Percentiles rank a stretch among this genome's conserved stretches.
These are phyloP conservation scores for Xiphorhynchus elegans DNA, from an alignment of 2,113 vertebrate genomes.

Conservation along the genomic window DNA sequence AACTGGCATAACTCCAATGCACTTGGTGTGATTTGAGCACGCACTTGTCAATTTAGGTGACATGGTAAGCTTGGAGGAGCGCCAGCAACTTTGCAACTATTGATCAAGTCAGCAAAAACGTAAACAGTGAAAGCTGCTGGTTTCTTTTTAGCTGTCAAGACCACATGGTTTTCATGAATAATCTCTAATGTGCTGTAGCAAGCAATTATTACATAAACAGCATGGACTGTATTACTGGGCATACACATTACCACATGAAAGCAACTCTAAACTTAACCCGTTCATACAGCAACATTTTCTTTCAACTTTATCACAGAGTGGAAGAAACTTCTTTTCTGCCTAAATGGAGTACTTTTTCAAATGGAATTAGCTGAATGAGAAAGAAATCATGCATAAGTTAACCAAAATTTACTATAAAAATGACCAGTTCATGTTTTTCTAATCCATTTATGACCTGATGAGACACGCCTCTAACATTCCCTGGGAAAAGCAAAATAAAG, in stretches of 20 bases:
- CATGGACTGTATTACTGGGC: background rate
- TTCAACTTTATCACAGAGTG: background rate
- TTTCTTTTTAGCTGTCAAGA: background rate
- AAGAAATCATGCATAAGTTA: background rate
- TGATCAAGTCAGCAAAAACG: constrained; percentile 24
- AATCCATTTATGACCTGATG: background rate
- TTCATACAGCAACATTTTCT: background rate
- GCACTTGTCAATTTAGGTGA: constrained; percentile 9
- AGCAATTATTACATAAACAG: background rate
- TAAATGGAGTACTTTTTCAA: background rate
- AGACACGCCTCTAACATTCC: background rate
- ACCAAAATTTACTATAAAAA: background rate
- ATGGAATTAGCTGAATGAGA: background rate
- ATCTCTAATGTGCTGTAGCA: background rate
- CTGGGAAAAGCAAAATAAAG: background rate
- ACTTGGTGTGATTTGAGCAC: background rate
- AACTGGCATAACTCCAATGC: background rate
- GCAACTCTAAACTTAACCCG: background rate
- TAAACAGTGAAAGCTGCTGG: background rate
- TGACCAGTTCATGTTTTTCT: background rate
- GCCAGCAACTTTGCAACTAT: background rate
- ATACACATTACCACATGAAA: background rate
- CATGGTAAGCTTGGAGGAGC: background rate
- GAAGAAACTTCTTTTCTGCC: background rate
- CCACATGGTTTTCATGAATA: background rate